A percentile compares a stretch with the other conserved stretches of the same genome.
phyloP scores from a whole-genome alignment of 2,113 vertebrate species.

The Perca fluviatilis region DNA sequence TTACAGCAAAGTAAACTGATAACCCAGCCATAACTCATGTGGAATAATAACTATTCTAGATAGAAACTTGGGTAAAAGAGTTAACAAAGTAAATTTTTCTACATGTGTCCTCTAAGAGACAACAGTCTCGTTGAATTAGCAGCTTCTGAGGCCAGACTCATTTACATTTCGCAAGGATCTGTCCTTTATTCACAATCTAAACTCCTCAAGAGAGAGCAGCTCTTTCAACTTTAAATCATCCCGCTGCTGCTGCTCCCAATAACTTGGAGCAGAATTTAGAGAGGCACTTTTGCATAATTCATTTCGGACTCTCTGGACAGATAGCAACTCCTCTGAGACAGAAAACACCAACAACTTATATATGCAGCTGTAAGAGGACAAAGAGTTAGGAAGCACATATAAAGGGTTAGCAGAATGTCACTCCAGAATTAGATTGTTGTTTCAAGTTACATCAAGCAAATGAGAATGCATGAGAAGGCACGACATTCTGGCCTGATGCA shows the following conservation, averaged over 20 bases:
- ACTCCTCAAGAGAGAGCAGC: conserved; percentile 14
- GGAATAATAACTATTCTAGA: not conserved
- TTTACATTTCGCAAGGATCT: conserved; percentile 58
- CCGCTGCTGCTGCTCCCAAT: not conserved
- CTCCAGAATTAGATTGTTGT: not conserved
- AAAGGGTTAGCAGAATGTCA: not conserved
- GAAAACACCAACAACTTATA: conserved; percentile 19
- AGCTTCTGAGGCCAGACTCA: conserved; percentile 36
- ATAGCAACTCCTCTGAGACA: conserved; percentile 1
- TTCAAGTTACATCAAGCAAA: not conserved
- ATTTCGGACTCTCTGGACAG: conserved; percentile 16
- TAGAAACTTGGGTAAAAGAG: not conserved
- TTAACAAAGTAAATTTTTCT: not conserved
- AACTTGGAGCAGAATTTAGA: conserved; percentile 8
- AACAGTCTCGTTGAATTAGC: not conserved
- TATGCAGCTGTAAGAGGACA: not conserved
- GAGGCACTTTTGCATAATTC: conserved; percentile 27
- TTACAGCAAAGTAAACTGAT: not conserved
- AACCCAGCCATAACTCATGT: too few species aligned
- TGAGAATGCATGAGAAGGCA: not conserved
- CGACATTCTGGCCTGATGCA: not conserved
- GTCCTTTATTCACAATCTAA: conserved; percentile 30
- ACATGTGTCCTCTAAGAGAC: not conserved
- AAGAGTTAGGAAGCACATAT: not conserved
- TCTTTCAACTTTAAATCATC: conserved; percentile 39